These are phyloP conservation scores for Philotrypesis tridentata DNA, from an alignment of 1,140 invertebrate species.

Conservation along the genomic window DNA sequence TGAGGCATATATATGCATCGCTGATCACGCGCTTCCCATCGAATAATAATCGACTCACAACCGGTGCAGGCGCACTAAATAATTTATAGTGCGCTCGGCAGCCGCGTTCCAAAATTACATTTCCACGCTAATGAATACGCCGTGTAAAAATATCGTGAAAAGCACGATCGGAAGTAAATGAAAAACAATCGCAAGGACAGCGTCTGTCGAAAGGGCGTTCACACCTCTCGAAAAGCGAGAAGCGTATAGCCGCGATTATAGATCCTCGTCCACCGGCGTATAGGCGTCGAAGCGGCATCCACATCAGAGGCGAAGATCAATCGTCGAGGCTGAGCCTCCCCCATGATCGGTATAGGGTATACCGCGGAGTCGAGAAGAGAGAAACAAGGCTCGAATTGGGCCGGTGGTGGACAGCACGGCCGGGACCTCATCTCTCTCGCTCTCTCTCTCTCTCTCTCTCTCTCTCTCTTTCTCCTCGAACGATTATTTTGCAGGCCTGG, in stretches of 20 bases:
- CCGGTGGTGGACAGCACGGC: constrained; percentile 33
- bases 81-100: too few relatives aligned
- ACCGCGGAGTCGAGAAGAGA: neutral
- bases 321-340: constrained; percentile 53
- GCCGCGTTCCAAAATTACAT: too few relatives aligned
- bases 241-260: constrained; percentile 20
- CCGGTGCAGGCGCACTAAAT: too few relatives aligned
- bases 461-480: constrained; percentile 57
- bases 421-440: constrained; percentile 11
- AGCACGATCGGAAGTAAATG: neutral
- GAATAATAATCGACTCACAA: too few relatives aligned
- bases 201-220: constrained; percentile 39
- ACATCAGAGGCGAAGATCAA: constrained; percentile 58
- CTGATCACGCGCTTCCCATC: too few relatives aligned
- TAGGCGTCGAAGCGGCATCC: constrained; percentile 8
- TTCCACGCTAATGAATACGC: too few relatives aligned
- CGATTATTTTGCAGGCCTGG: constrained; percentile 62
- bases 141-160: neutral
- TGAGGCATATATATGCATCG: too few relatives aligned
- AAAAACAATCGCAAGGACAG: neutral
- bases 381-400: constrained; percentile 37
- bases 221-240: constrained; percentile 35
- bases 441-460: too few relatives aligned
- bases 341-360: constrained; percentile 10
- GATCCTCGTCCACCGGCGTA: constrained; percentile 46